Base-by-base conservation (phyloP, 2,888 invertebrate species). In the Amiota communis region DNA sequence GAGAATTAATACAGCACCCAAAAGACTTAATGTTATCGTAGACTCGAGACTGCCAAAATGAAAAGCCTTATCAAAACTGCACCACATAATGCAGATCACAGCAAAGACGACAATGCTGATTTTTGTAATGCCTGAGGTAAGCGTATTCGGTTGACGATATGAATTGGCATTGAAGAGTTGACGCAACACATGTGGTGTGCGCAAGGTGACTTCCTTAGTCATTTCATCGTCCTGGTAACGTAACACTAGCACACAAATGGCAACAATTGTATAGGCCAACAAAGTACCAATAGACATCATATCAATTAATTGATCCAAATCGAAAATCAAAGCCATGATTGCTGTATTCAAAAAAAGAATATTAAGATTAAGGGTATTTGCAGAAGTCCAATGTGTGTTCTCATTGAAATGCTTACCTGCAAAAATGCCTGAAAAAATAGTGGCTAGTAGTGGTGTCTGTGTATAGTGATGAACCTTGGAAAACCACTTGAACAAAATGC, bases 231-330 rank as follows among this genome's bases (percentile, higher is more conserved):
- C 87, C 76, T 89, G 88, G 65, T 92, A 97, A 92, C 98, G 94
- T 49, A 98, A 91, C 71, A 98, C 93, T 10, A 98, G 92, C 1
- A 98, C 97, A 82, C 96, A 96, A 73, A 96, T 93, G 1, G 97
- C 96, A 0, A 98, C 98, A 78, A 98, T 97, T 2, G 97, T 96
- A 88, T 98, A 98, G 0, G 97, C 97, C 71, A 97, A 91, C 1
- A 97, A 91, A 0, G 97, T 97, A 12, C 96, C 96, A 81, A 98
- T 98, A 10, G 97, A 97, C 96, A 98, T 97, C 95, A 98, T 98
- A 85, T 98, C 97, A 76, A 98, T 97, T 73, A 98, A 91, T 87
- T 97, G 97, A 76, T 96, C 93, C 75, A 98, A 91, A 90, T 98
- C 95, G 89, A 98, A 97, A n/a, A 97, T 88, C 0, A 96, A 91